Base-by-base conservation (phyloP, 92 coral and sea anemone species). In the Zoanthus gigantus region DNA sequence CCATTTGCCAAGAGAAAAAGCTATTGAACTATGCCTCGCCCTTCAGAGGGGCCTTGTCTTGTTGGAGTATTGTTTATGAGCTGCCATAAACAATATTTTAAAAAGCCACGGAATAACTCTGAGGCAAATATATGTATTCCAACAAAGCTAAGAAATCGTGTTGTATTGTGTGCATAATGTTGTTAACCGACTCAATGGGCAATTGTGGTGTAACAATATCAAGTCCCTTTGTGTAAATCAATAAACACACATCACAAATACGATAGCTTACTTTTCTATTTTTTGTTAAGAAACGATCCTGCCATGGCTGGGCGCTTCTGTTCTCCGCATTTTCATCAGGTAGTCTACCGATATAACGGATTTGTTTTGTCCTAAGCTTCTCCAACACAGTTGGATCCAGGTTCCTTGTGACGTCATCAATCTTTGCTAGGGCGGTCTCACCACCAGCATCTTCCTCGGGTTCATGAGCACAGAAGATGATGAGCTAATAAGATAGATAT, bases 241-340 rank as follows among this genome's bases (percentile, higher is more conserved):
- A 0, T 50, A 7, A 6, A 50, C 3, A 50, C 8, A 50, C 66
- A 58, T 1, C 11, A 14, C 5, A 11, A 11, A 9, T 6, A 18
- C 31, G 0, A 1, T 76, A 3, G 10, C 65, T 50, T 63, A 45
- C 85, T 29, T 37, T 81, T 66, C 74, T 81, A n/a, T 81, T 74
- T 81, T 28, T 81, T 81, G 85, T 81, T 58, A 81, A 32, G 74
- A 81, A 81, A 65, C 85, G 85, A 46, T 81, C 85, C 85, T 81
- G 85, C 85, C 85, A 81, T 0, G 85, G 63, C 7, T 81, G 85
- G 13, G 85, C 85, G 74, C 60, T 34, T 28, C 18, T 66, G 58
- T 81, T 18, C 3, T 50, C 61, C 54, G 3, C 12, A 48, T 81
- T 65, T 71, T 81, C 85, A 14, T 81, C 85, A 10, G 85, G 85